Evolutionary conservation across 2,888 invertebrate genomes (phyloP), one percentile per base, ranked within the genome.

Genomic region (Cryptocephalus primarius): DNA sequence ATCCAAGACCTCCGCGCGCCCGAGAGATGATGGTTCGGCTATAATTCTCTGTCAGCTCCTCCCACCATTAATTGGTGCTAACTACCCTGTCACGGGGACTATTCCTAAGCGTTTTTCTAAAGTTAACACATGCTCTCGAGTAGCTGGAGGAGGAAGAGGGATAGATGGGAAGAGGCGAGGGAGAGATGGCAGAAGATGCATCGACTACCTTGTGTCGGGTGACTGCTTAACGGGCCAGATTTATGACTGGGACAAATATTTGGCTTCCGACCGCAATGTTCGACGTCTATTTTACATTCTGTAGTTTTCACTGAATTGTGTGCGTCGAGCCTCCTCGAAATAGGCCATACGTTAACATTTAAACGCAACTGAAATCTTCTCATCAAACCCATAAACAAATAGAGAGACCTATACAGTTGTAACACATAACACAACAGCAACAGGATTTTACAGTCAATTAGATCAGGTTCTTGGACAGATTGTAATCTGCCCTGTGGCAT

Each of bases 171-270:
- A 6, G 22, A 6, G 6, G 22, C 22, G 22, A 22, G 22, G 22
- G 22, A 22, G 22, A 22, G 22, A 6, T 22, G 22, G 22, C 22
- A 22, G 53, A 63, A 64, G 61, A 65, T 55, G 53, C 56, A 63
- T 63, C 60, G 61, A 61, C 61, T 63, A 63, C 61, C 62, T 64
- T 62, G 57, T 59, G 60, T 22, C 56, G 49, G 50, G 50, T 63
- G 65, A 65, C 64, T 53, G 58, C 55, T 65, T 65, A 64, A 66
- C 38, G 22, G 22, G 40, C 40, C 22, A 40, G 40, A 40, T 40
- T 40, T 40, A 40, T 40, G 22, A 6, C 40, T 12, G 13, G 11
- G 40, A 55, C 55, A 56, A 50, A 53, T 55, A 52, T 53, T 55
- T 55, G 56, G 56, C 54, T 58, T 59, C 58, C 60, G 60, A 63